phyloP scores from a whole-genome alignment of 35 echinoderm and acorn worm species.

The Diadema setosum region DNA sequence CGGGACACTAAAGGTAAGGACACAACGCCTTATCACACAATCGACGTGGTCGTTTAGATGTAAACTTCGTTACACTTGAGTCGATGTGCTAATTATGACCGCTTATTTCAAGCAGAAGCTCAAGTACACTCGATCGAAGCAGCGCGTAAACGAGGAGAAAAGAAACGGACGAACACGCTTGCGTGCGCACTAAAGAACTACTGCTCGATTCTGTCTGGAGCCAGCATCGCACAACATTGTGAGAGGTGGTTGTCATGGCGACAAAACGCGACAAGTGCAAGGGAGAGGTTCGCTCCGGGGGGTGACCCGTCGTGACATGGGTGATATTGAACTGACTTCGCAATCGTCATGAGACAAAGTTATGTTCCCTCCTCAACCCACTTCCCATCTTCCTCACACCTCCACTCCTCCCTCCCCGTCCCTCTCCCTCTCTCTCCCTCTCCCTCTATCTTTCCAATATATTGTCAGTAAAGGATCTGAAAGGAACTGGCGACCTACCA shows the following conservation, averaged over 20 bases:
- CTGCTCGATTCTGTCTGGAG: not conserved
- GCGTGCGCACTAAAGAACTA: not conserved
- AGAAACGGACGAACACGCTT: not conserved
- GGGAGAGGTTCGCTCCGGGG: not conserved
- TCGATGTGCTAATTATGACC: not conserved
- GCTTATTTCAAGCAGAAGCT: too few relatives aligned
- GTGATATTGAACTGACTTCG: not conserved
- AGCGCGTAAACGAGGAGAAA: not conserved
- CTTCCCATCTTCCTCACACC: not conserved
- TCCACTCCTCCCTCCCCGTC: not conserved
- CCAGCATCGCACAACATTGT: not conserved
- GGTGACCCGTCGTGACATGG: not conserved
- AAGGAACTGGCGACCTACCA: too few relatives aligned
- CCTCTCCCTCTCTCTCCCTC: not conserved
- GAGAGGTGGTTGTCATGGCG: not conserved
- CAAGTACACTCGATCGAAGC: not conserved
- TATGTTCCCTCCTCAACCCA: not conserved
- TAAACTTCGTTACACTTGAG: not conserved
- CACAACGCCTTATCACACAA: too few relatives aligned
- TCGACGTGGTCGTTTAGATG: not conserved
- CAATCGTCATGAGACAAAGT: not conserved
- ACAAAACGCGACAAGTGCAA: not conserved
- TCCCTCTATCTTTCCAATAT: not conserved
- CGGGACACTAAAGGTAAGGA: too few relatives aligned
- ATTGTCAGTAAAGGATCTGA: too few relatives aligned